These are phyloP conservation scores for Vicugna pacos DNA, from an alignment of 2,113 vertebrate genomes.

Conservation along the genomic window DNA sequence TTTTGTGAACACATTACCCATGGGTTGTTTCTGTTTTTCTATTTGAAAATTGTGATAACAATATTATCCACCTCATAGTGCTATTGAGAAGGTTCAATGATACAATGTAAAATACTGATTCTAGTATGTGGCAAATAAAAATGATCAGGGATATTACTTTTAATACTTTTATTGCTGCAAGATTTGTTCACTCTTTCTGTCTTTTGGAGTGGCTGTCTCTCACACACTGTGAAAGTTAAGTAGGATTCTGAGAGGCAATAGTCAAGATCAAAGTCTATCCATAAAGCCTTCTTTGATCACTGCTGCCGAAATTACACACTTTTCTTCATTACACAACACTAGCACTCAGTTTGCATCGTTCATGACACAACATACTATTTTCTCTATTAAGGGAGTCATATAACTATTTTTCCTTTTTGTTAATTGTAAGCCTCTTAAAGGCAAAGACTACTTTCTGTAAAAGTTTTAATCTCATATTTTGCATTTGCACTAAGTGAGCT, in stretches of 20 bases:
- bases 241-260: background rate
- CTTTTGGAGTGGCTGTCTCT: background rate
- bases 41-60: background rate
- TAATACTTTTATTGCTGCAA: background rate
- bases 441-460: background rate
- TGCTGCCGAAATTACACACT: background rate
- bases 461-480: conserved; percentile 17
- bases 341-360: background rate
- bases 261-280: background rate
- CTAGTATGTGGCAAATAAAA: background rate
- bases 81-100: background rate
- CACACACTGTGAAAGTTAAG: background rate
- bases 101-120: background rate
- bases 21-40: background rate
- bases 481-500: background rate
- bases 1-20: background rate
- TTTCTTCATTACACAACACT: background rate
- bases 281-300: background rate
- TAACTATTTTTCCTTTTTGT: conserved; percentile 40
- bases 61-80: background rate
- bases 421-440: conserved; percentile 14
- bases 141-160: background rate
- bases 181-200: background rate
- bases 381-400: background rate
- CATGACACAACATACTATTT: background rate